Evolutionary conservation across 1,140 invertebrate species (phyloP), one percentile per base, ranked within the genome.

Genomic region (Micrasema minimum): DNA sequence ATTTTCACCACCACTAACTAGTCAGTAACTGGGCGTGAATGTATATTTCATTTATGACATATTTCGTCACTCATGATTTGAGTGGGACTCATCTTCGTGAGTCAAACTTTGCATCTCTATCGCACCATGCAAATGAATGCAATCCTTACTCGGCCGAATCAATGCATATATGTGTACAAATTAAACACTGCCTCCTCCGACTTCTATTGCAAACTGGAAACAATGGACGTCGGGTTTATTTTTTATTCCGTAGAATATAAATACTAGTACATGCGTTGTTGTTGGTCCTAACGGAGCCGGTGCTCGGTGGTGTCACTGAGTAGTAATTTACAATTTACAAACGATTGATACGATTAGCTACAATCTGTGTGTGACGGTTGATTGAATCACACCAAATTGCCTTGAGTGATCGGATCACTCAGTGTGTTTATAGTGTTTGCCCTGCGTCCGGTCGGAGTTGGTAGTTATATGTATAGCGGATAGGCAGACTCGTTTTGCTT

Each of bases 281-380:
- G 37, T 41, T 11, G 55, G 18, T 38, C 2, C 35, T 11, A 57
- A 57, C 31, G 53, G 53, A 37, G 37, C 31, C 26, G 26, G 26
- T 31, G 26, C 7, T 4, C 26, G 26, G 7, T 31, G 22, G 37
- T 59, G 37, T 38, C 55, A 41, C 22, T 38, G 55, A 59, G 37
- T 59, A 59, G 37, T 59, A 55, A 55, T 59, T 41, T 41, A 38
- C 16, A 59, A 59, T 41, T 59, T 26, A 59, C n/a, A n/a, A 14
- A 11, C 37, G 35, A 9, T 59, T 59, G 35, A 59, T 59, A 59
- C 37, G 55, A 20, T 59, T 38, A 38, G n/a, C 55, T 37, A 14
- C 18, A 22, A 6, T 16, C n/a, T 41, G 55, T 59, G 35, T 59
- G 14, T 41, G 35, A 41, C 35, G 55, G n/a, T 41, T 41, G 55